Evolutionary conservation across 2,113 vertebrate species (phyloP).

Genomic region (Nyctibius bracteatus): DNA sequence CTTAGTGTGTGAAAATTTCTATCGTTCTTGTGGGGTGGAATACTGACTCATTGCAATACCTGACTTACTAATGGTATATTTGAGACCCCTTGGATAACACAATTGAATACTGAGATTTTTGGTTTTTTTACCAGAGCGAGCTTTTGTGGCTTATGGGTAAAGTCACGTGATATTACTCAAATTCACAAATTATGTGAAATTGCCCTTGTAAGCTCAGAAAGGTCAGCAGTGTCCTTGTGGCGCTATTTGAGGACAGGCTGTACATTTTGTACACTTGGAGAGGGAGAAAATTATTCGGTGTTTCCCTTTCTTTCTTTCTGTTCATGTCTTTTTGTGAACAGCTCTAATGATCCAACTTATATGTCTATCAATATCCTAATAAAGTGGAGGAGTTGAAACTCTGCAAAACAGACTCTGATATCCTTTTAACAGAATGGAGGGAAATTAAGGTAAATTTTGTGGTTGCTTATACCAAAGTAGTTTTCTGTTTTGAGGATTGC

Average conservation of each 20-base stretch:
- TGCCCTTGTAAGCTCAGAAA: not conserved
- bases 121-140: not conserved
- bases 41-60: not conserved
- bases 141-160: not conserved
- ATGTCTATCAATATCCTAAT: not conserved
- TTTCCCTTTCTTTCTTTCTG: not conserved
- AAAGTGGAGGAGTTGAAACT: not conserved
- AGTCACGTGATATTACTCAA: not conserved
- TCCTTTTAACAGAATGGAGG: not conserved
- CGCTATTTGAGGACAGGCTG: not conserved
- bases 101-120: not conserved
- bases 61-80: not conserved
- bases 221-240: not conserved
- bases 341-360: not conserved
- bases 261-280: not conserved
- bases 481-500: not conserved
- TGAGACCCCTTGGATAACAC: not conserved
- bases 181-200: not conserved
- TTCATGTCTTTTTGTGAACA: not conserved
- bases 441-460: not conserved
- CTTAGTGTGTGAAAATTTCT: not conserved
- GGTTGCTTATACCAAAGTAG: not conserved
- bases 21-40: not conserved
- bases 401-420: not conserved
- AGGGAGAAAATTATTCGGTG: not conserved